phyloP scores from a whole-genome alignment of 2,797 vertebrate genomes.

The Molothrus aeneus region DNA sequence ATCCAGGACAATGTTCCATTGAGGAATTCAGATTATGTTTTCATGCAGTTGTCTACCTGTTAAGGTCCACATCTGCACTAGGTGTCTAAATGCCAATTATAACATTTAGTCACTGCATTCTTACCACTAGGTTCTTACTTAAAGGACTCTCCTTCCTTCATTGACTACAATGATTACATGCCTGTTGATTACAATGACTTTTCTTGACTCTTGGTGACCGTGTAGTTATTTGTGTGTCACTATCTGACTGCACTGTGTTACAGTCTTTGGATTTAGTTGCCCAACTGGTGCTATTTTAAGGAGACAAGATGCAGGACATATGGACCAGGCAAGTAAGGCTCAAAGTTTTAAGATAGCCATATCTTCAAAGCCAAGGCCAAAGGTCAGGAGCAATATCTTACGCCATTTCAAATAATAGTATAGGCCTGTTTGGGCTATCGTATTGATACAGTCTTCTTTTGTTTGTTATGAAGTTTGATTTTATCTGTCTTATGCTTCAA shows the following conservation, averaged over 20 bases:
- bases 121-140: neutral
- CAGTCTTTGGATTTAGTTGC: neutral
- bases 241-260: neutral
- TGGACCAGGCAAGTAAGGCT: neutral
- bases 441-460: neutral
- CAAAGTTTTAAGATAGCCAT: neutral
- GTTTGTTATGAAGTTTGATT: neutral
- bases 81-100: neutral
- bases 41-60: neutral
- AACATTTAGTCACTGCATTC: neutral
- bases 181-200: neutral
- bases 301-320: neutral
- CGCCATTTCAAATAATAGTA: neutral
- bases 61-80: neutral
- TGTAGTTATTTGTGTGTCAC: neutral
- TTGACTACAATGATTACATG: neutral
- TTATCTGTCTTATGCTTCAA: neutral
- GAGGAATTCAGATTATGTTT: neutral
- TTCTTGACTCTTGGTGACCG: neutral
- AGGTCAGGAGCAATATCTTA: neutral
- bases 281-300: neutral
- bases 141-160: neutral
- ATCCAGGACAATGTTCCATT: neutral
- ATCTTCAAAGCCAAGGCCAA: neutral
- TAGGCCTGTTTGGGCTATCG: neutral